These are phyloP conservation scores for Etheostoma perlongum DNA, from an alignment of 2,797 vertebrate genomes.

Conservation along the genomic window DNA sequence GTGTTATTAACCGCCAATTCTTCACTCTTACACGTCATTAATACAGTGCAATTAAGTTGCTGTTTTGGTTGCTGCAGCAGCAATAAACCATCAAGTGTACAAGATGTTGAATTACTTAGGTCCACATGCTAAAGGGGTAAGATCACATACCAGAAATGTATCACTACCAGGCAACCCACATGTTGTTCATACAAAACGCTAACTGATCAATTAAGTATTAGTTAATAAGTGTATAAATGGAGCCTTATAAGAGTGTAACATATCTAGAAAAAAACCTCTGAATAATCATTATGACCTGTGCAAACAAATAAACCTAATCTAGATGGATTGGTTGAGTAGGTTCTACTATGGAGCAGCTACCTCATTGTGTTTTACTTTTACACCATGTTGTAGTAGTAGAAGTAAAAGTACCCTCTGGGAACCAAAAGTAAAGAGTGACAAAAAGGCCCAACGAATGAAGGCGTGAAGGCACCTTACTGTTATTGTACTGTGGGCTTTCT, in stretches of 20 bases:
- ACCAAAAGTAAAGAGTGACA: neutral
- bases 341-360: neutral
- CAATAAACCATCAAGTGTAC: slow-evolving; percentile 3
- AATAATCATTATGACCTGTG: neutral
- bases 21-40: neutral
- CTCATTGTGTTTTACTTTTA: neutral
- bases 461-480: neutral
- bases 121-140: neutral
- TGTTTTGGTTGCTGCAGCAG: neutral
- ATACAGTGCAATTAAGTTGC: neutral
- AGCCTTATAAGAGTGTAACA: too few species aligned
- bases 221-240: too few species aligned
- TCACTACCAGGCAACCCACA: too few species aligned
- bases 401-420: neutral
- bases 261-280: too few species aligned
- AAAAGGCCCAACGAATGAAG: neutral
- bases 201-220: too few species aligned
- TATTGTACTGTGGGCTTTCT: neutral
- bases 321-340: neutral
- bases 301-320: neutral
- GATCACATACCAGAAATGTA: neutral
- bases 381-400: neutral
- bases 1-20: neutral
- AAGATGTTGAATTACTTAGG: neutral
- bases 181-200: too few species aligned